Percentiles rank a stretch among this genome's conserved stretches.
These are phyloP conservation scores for Trachurus trachurus DNA, from an alignment of 2,797 vertebrate species.

Conservation along the genomic window DNA sequence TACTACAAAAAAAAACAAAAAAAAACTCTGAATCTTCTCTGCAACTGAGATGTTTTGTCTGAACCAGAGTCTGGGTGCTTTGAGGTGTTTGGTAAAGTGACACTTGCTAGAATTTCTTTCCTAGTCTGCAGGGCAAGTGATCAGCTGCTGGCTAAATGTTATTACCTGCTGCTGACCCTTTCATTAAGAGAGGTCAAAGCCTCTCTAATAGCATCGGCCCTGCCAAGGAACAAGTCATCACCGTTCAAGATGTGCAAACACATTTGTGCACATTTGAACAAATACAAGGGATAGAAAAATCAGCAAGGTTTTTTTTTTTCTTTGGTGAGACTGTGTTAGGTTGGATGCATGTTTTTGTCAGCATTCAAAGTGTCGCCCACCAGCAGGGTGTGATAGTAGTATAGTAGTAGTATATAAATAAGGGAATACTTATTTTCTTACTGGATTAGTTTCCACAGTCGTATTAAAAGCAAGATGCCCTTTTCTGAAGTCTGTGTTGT, in stretches of 20 bases:
- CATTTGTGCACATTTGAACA: neutral
- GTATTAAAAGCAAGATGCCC: neutral
- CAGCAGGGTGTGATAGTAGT: too few relatives aligned
- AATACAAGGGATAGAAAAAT: constrained; percentile 3
- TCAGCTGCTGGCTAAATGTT: constrained; percentile 49
- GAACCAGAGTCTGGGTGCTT: neutral
- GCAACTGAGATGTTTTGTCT: neutral
- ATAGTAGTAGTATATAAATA: neutral
- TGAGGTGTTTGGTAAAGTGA: neutral
- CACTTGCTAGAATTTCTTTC: neutral
- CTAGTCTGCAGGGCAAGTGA: constrained; percentile 37
- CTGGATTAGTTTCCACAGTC: neutral
- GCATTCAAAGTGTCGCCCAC: neutral
- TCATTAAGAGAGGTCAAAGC: constrained; percentile 53
- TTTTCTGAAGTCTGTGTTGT: constrained; percentile 2
- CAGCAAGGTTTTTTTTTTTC: neutral
- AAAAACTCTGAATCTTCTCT: neutral
- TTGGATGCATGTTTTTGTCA: neutral
- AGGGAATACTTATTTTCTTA: neutral
- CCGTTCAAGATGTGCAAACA: constrained; percentile 4
- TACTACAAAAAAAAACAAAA: neutral
- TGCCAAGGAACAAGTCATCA: constrained; percentile 15
- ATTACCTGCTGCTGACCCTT: constrained; percentile 53
- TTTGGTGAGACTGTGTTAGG: neutral
- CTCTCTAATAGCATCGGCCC: constrained; percentile 23